Evolutionary conservation across 1,140 invertebrate species (phyloP), one percentile per base, ranked within the genome.

Genomic region (Musca domestica): DNA sequence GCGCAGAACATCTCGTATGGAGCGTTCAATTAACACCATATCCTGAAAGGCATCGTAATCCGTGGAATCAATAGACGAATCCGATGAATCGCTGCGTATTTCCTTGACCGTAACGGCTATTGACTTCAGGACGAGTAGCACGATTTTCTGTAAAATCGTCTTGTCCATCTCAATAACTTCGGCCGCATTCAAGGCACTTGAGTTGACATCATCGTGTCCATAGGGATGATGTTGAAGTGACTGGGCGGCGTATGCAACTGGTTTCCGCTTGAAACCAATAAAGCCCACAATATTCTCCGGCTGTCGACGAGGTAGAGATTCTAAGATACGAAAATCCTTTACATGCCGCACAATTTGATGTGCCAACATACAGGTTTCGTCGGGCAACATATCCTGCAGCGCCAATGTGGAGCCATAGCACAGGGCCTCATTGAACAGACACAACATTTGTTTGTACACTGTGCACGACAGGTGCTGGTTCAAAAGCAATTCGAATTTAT

Each of bases 91-190:
- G 74, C 90, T 92, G 66, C 92, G 85, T 71, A 94, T 93, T 77
- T 95, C 93, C 78, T 95, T 94, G 0, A 95, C 92, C 0, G 92
- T 95, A 2, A 95, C 92, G 4, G 94, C 94, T 48, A 95, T 90
- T 63, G 92, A 92, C 84, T 95, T 95, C 12, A 95, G 82, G 66
- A 95, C 91, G 56, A 95, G 81, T 2, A 95, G 82, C 7, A 93
- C 90, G 82, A 94, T 89, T 82, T 94, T 93, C 75, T 95, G 92
- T 19, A 95, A 80, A 70, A 95, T 84, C 1, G 92, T 89, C 76
- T 87, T 88, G 71, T 90, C 88, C 67, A 88, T 85, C 71, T 83
- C 80, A 10, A 77, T 74, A 25, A 48, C 64, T 52, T 68, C 67
- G n/a, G 17, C 58, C 2, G 27, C 46, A 19, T 64, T 46, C 10